These are phyloP conservation scores for Natator depressus DNA, from an alignment of 2,113 vertebrate genomes.

Conservation along the genomic window DNA sequence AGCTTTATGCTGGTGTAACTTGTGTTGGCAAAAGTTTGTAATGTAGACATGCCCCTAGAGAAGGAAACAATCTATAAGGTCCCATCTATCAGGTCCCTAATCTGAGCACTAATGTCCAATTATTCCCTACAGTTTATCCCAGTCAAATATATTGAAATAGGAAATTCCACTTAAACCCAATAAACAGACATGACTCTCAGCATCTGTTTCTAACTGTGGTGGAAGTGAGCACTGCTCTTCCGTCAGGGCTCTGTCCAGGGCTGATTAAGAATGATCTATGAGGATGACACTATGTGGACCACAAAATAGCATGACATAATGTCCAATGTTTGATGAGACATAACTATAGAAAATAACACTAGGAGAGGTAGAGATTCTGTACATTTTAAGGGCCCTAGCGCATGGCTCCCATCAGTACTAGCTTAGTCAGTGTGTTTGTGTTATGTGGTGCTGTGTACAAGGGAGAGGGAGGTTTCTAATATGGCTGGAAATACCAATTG, in stretches of 20 bases:
- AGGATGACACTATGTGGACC: not conserved
- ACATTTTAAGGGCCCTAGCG: not conserved
- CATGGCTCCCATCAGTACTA: not conserved
- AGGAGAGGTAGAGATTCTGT: not conserved
- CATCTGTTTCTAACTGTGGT: not conserved
- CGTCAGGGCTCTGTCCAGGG: not conserved
- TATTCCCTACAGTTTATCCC: conserved; percentile 13
- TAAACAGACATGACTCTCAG: not conserved
- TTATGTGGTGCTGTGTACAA: not conserved
- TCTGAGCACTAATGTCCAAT: not conserved
- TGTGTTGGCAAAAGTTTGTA: too few relatives aligned
- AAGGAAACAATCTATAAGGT: conserved; percentile 54
- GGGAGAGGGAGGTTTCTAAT: not conserved
- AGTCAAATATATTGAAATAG: not conserved
- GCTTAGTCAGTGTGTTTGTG: not conserved
- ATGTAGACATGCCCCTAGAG: not conserved
- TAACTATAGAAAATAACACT: not conserved
- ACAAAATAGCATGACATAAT: not conserved
- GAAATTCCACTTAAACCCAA: not conserved
- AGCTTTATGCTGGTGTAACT: too few relatives aligned
- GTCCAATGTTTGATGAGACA: not conserved
- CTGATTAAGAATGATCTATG: not conserved
- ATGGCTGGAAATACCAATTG: not conserved
- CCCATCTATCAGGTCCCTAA: not conserved
- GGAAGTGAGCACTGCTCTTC: not conserved